Conservation (phyloP, 2,113 vertebrate species). For the Campylorhamphus procurvoides region DNA sequence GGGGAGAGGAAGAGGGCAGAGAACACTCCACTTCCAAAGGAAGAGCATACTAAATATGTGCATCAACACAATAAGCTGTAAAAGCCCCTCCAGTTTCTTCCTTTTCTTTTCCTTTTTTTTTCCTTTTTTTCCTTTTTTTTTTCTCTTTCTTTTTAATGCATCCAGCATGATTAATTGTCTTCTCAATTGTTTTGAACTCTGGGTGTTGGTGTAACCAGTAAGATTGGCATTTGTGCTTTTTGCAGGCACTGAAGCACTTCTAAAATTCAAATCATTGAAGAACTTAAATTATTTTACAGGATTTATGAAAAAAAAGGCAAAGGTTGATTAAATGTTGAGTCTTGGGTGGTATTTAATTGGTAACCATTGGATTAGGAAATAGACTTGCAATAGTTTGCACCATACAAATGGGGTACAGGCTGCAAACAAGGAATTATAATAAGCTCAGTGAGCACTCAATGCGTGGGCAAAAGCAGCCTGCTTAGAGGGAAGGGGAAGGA, state of each 20-base stretch:
- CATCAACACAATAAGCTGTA: not conserved
- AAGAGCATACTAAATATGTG: not conserved
- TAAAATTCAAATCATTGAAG: not conserved
- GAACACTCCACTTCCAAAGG: not conserved
- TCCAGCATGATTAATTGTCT: not conserved
- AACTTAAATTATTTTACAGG: not conserved
- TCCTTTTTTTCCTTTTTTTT: not conserved
- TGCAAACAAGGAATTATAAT: not conserved
- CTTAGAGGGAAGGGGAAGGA: not conserved
- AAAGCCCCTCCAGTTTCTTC: not conserved
- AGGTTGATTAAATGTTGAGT: conserved; percentile 22
- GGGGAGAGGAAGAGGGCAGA: not conserved
- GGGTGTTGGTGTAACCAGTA: not conserved
- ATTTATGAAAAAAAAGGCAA: not conserved
- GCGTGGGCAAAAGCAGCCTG: not conserved
- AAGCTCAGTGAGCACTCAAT: not conserved
- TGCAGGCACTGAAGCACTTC: not conserved
- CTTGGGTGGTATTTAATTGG: not conserved
- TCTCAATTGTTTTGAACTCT: not conserved
- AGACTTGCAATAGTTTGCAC: not conserved
- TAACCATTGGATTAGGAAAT: not conserved
- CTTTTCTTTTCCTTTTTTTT: accelerated
- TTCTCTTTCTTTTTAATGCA: not conserved
- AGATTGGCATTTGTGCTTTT: not conserved
- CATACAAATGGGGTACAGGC: not conserved